Conservation (phyloP, 2,888 invertebrate species). For the Syritta pipiens region DNA sequence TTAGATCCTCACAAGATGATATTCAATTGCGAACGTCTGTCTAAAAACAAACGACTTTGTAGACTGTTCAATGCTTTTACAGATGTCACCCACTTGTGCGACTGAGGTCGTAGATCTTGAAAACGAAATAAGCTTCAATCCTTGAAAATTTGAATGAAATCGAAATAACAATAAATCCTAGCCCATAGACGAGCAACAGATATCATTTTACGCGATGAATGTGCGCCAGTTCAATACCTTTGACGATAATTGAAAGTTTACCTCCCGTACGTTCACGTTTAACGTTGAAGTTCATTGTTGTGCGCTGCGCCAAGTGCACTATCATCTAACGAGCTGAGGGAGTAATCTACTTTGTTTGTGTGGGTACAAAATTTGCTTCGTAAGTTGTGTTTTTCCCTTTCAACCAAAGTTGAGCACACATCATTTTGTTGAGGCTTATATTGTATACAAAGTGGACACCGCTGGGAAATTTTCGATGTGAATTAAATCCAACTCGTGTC, state of each 20-base stretch:
- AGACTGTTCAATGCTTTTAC: constrained; percentile 19
- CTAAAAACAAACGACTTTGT: constrained; percentile 27
- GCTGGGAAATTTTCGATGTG: no score
- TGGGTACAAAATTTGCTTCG: no score
- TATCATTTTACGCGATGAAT: constrained; percentile 1
- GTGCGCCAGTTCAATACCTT: constrained; percentile 31
- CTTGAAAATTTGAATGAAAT: constrained; percentile 65
- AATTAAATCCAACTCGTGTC: no score
- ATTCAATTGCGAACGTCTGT: neutral
- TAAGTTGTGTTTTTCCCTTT: no score
- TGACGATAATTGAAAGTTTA: constrained; percentile 2
- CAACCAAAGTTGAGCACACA: no score
- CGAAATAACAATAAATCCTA: constrained; percentile 55
- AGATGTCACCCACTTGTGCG: constrained; percentile 53
- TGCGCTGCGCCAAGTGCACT: constrained; percentile 10
- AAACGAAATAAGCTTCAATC: constrained; percentile 27
- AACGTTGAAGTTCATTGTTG: constrained; percentile 46
- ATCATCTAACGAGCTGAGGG: constrained; percentile 4
- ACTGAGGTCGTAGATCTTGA: constrained; percentile 40
- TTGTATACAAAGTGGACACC: no score
- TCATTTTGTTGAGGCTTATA: no score
- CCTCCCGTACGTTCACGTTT: neutral
- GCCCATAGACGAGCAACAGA: constrained; percentile 18
- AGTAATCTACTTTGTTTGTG: no score
- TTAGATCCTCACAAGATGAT: no score